Base-by-base conservation (phyloP, 1,140 invertebrate genomes). In the Hylyphantes graminicola region DNA sequence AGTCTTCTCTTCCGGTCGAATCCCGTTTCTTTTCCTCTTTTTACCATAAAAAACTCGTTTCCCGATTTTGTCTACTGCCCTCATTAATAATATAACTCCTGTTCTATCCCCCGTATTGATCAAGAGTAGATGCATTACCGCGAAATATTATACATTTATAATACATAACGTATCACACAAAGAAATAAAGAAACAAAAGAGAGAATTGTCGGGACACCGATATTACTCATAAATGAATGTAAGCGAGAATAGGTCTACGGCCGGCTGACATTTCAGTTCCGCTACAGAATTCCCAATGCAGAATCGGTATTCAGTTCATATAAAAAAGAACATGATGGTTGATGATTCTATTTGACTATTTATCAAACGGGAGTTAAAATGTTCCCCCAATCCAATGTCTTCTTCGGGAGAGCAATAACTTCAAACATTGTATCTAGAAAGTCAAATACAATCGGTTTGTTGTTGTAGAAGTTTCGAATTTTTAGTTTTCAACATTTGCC, bases 191-290 rank as follows among this genome's bases (percentile, higher is more conserved):
- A 50, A 74, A 74, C 72, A 74, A 74, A 74, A 74, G 72, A 74
- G 17, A 12, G 13, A 74, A 35, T 57, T 21, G 63, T 65, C 48
- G 35, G 17, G 17, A 61, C 57, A 61, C 17, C 50, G 67, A 15
- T 19, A 19, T 53, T 70, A 57, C 72, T 74, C 72, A 59, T 74
- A 57, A 57, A 74, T 74, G 17, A 55, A 74, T 74, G 72, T 70
- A 12, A 17, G 21, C 72, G 72, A 59, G 72, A 19, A 57, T 57
- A n/a, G 54, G 54, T 53, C 68, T 51, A 74, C 72, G 17, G 8
- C n/a, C n/a, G 50, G 72, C 54, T 74, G 72, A 74, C 35, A 35
- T 35, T 35, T 35, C 35, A 35, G 35, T 35, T 35, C 35, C 35
- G 35, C 35, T 35, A 35, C 35, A 35, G 35, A 35, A 35, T 35